These are phyloP conservation scores for Crypturellus tataupa DNA, from an alignment of 2,797 vertebrate genomes.

Conservation along the genomic window DNA sequence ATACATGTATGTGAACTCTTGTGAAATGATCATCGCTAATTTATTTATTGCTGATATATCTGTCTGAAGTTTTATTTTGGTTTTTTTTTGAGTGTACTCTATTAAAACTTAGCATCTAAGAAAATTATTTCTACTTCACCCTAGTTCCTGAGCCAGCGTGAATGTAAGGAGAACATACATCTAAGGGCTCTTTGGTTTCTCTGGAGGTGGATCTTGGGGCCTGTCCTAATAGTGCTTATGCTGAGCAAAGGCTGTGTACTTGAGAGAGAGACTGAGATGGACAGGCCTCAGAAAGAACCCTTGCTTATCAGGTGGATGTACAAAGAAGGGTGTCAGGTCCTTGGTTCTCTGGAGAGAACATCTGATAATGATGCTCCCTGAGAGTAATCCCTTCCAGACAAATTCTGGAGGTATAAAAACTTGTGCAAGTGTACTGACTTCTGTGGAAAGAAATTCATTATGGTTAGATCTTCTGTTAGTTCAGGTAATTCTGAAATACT, in stretches of 20 bases:
- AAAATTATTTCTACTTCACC: not conserved
- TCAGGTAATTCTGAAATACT: not conserved
- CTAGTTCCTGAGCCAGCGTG: rapidly evolving
- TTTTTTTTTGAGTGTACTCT: not conserved
- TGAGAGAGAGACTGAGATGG: not conserved
- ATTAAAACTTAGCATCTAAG: not conserved
- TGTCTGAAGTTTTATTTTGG: not conserved
- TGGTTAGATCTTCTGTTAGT: not conserved
- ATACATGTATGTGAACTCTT: not conserved
- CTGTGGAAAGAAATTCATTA: not conserved
- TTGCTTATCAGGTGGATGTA: not conserved
- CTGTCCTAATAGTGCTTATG: not conserved
- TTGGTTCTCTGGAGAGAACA: not conserved
- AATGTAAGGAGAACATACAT: not conserved
- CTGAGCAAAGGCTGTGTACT: not conserved
- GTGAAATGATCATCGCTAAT: not conserved
- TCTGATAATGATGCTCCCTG: not conserved
- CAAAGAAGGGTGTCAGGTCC: not conserved
- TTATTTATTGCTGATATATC: not conserved
- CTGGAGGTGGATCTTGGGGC: not conserved
- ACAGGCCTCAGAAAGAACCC: not conserved
- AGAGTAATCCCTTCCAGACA: not conserved
- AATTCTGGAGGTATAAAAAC: not conserved
- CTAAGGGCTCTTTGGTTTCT: not conserved
- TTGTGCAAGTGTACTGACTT: not conserved